Percentiles rank a stretch among this genome's conserved stretches.
Evolutionary conservation across 2,888 invertebrate genomes (phyloP).

Genomic region (Drosophila atripex): DNA sequence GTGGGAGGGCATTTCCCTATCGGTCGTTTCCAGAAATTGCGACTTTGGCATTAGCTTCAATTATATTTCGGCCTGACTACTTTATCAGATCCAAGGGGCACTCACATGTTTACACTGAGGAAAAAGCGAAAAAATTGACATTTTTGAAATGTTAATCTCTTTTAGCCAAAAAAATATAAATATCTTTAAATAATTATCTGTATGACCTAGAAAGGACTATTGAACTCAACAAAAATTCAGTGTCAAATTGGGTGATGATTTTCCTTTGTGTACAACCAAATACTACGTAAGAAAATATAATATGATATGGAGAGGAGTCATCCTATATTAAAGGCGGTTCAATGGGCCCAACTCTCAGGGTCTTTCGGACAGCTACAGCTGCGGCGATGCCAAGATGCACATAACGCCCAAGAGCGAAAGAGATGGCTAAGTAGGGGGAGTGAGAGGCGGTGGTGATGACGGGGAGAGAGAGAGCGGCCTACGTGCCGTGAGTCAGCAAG

Average conservation of each 20-base stretch:
- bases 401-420: constrained; percentile 24
- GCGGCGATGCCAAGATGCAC: constrained; percentile 37
- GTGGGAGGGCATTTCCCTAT: constrained; percentile 69
- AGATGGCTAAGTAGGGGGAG: constrained; percentile 1
- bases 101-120: constrained; percentile 11
- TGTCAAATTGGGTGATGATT: constrained; percentile 23
- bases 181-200: background rate
- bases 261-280: constrained; percentile 39
- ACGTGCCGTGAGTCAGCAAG: constrained; percentile 75
- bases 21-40: constrained; percentile 67
- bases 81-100: constrained; percentile 60
- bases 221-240: constrained; percentile 8
- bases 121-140: background rate
- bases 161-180: too few relatives aligned
- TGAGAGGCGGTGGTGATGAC: background rate
- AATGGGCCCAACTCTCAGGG: constrained; percentile 68
- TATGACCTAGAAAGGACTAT: constrained; percentile 2
- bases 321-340: constrained; percentile 59
- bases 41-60: constrained; percentile 63
- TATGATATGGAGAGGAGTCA: constrained; percentile 32
- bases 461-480: constrained; percentile 49
- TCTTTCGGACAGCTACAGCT: constrained; percentile 45
- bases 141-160: background rate
- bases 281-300: constrained; percentile 42
- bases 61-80: constrained; percentile 49